Conservation (phyloP, 1,140 invertebrate species). For the Zelostemma sp. region DNA sequence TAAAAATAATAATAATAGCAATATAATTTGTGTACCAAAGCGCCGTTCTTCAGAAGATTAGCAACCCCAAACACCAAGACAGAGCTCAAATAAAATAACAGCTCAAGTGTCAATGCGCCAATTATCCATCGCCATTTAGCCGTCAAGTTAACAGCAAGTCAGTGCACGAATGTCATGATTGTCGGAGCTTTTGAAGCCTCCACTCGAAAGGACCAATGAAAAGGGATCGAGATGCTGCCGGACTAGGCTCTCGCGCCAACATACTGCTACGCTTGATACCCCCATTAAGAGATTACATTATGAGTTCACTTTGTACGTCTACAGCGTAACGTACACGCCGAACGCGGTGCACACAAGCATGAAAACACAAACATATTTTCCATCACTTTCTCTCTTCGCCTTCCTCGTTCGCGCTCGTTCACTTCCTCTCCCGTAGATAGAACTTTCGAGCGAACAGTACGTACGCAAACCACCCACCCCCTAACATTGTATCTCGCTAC, state of each 20-base stretch:
- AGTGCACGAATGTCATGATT: slow-evolving; percentile 10
- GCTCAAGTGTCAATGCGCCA: background rate
- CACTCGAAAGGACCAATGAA: slow-evolving; percentile 14
- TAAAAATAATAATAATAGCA: no score
- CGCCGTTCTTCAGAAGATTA: no score
- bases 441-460: slow-evolving; percentile 42
- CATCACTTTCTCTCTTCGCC: slow-evolving; percentile 24
- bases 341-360: slow-evolving; percentile 27
- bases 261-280: slow-evolving; percentile 42
- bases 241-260: slow-evolving; percentile 20
- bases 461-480: slow-evolving; percentile 42
- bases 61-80: no score
- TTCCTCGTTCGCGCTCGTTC: slow-evolving; percentile 16
- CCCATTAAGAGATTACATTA: slow-evolving; percentile 57
- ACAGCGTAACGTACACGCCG: slow-evolving; percentile 18
- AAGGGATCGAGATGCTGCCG: slow-evolving; percentile 21
- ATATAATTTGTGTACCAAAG: no score
- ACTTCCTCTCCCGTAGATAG: slow-evolving; percentile 33
- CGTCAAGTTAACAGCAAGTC: slow-evolving; percentile 4
- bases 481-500: slow-evolving; percentile 46
- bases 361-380: slow-evolving; percentile 5
- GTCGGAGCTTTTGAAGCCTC: slow-evolving; percentile 17
- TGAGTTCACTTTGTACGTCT: slow-evolving; percentile 52
- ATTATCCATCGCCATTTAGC: slow-evolving; percentile 1
- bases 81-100: no score